Base-by-base conservation (phyloP, 2,113 vertebrate species). In the Bagarius yarrelli region DNA sequence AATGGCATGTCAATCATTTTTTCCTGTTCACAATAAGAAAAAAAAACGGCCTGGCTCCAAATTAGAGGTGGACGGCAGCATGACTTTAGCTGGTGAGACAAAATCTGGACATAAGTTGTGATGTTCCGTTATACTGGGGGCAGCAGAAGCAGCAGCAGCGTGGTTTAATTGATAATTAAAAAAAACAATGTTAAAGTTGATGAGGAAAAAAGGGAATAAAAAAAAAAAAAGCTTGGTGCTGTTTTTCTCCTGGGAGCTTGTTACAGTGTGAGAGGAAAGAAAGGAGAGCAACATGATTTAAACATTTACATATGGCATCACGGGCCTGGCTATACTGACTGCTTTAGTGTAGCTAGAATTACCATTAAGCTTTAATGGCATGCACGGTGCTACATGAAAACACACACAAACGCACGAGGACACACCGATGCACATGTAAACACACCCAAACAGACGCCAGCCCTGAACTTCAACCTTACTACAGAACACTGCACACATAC, bases 321-420 rank as follows among this genome's bases (percentile, higher is more conserved):
- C 76, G 84, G 84, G 85, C 81, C 83, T 82, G 83, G 85, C 83
- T 83, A 47, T n/a, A 40, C 81, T 59, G 72, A 30, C 50, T 25
- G 40, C 27, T 60, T 11, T 27, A 60, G 25, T 25, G 83, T 81
- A 87, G 84, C 57, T 88, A 88, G 82, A 81, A 87, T 91, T 88
- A 89, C 88, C 88, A 89, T 92, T 89, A 90, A 88, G 88, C 89
- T 90, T 90, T 91, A 89, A 91, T 89, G 85, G 13, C 40, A 60
- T 77, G 40, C 73, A 47, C 63, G 12, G 1, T 47, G 44, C 66
- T n/a, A 50, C 80, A 82, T 80, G 83, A 87, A 87, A 72, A 83
- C 80, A 76, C 87, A 85, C 87, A 79, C 36, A 40, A 47, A 72
- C 2, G 12, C 53, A 32, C 32, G 9, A 86, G 23, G 16, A 30